These are phyloP conservation scores for Rhabdomys dilectus DNA, from an alignment of 2,113 vertebrate genomes.

Conservation along the genomic window DNA sequence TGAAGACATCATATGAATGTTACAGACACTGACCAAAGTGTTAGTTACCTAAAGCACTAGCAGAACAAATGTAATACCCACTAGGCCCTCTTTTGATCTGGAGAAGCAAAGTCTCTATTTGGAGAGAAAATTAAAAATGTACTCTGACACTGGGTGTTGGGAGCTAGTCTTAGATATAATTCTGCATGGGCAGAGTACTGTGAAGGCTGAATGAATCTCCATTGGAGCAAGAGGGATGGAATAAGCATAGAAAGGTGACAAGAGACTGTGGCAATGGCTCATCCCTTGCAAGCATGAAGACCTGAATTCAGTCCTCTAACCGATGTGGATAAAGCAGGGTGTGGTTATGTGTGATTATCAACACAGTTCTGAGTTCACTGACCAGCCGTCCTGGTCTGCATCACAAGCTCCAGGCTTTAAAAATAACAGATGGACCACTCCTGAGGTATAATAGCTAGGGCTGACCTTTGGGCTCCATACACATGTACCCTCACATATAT, in stretches of 20 bases:
- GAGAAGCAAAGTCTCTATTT: not conserved
- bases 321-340: too few species aligned
- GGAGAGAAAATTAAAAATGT: not conserved
- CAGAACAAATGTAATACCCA: too few species aligned
- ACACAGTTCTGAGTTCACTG: not conserved
- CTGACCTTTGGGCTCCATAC: accelerated
- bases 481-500: not conserved
- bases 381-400: not conserved
- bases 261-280: not conserved
- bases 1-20: too few species aligned
- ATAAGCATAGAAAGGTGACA: not conserved
- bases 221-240: too few species aligned
- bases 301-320: not conserved
- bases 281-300: not conserved
- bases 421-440: not conserved
- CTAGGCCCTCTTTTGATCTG: not conserved
- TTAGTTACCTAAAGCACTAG: not conserved
- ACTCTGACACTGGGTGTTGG: not conserved
- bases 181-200: accelerated
- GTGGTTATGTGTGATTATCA: too few species aligned
- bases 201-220: not conserved
- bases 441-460: not conserved
- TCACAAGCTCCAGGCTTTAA: not conserved
- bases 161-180: not conserved
- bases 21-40: too few species aligned